Base-by-base conservation (phyloP, 2,797 vertebrate genomes). In the Hyperoplus lanceolatus region DNA sequence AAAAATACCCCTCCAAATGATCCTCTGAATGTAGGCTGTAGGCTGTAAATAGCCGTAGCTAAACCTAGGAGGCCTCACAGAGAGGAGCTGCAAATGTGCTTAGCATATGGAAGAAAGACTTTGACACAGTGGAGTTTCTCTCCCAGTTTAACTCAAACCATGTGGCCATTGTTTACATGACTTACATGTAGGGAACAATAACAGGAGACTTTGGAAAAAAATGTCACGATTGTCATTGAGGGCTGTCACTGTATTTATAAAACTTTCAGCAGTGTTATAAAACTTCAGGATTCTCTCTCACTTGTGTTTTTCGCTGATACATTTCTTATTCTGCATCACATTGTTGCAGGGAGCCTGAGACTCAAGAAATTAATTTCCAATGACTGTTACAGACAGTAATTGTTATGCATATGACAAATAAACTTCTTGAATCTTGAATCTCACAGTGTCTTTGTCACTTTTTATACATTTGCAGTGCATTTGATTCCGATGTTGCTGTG, bases 111-210 rank as follows among this genome's bases (percentile, higher is more conserved):
- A 70, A 58, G 21, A 0, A 50, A 8, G 58, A 63, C 15, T 66
- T 79, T 51, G 16, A 77, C 61, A n/a, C 51, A 53, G 65, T 6
- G 18, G 59, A 49, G 75, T 11, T 43, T 49, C 69, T 81, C 39
- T 64, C 50, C 68, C 53, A 12, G 48, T 57, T 71, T 89, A 75
- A 92, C 80, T 81, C n/a, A 63, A 86, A 86, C 70, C 91, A 91
- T 80, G 77, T 91, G 91, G 7, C 42, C 54, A 3, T 43, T 70
- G 77, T 73, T 82, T 29, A 56, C 72, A 63, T 3, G 45, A 53
- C 53, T 80, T 18, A 46, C 50, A 67, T 54, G 42, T 5, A 56
- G 29, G 18, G 61, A 29, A 38, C 61, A 55, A 76, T 54, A 62
- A 62, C 39, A 49, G 43, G 21, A 29, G 59, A 36, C 12, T 36